Conservation (phyloP, 2,888 invertebrate genomes). For the Tolmerus cingulatus region DNA sequence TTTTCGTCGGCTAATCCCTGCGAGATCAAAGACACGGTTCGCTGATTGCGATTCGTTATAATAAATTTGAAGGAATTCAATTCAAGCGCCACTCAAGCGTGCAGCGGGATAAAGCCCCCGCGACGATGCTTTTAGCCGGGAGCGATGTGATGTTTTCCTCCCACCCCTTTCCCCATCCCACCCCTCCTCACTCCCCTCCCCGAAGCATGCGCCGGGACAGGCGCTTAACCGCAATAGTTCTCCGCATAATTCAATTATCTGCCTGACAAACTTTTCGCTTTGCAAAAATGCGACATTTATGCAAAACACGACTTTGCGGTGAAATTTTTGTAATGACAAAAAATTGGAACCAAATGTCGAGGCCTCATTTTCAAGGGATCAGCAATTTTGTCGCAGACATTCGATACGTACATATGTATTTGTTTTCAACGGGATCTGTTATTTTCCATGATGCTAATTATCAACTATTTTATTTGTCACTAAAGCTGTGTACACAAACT, state of each 20-base stretch:
- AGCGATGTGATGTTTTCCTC: not conserved
- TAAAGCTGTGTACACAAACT: not conserved
- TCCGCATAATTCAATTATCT: conserved; percentile 34
- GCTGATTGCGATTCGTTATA: conserved; percentile 19
- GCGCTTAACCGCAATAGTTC: conserved; percentile 20
- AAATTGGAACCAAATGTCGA: not conserved
- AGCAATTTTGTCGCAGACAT: not conserved
- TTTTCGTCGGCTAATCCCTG: not conserved
- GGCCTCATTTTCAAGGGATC: not conserved
- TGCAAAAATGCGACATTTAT: conserved; percentile 5
- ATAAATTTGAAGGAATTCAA: conserved; percentile 10
- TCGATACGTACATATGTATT: not conserved
- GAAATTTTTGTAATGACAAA: not conserved
- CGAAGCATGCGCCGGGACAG: not conserved
- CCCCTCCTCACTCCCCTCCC: not conserved
- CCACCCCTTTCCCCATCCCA: not conserved
- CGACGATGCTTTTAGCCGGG: not conserved
- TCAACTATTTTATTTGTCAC: not conserved
- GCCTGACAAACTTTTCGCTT: not conserved
- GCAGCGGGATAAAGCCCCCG: not conserved
- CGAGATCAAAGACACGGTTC: conserved; percentile 17
- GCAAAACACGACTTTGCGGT: not conserved
- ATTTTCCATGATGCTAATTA: not conserved
- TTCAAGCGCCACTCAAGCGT: not conserved
- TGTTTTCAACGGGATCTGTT: not conserved